Evolutionary conservation across 2,797 vertebrate species (phyloP).

Genomic region (Ispidina picta): DNA sequence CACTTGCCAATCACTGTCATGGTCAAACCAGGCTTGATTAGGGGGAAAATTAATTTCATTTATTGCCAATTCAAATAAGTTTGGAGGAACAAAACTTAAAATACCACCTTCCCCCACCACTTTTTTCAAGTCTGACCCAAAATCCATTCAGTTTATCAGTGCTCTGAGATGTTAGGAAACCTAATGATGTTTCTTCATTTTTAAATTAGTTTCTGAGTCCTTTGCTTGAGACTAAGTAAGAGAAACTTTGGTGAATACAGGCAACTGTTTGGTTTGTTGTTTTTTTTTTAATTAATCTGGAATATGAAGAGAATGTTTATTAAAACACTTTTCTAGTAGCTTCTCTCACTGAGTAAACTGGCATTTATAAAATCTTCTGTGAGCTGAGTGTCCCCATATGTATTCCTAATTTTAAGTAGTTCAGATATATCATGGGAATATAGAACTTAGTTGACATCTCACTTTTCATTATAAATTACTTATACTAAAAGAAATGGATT

Average conservation of each 20-base stretch:
- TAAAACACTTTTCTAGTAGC: not conserved
- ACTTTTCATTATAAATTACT: not conserved
- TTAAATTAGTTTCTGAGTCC: not conserved
- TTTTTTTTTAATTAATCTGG: not conserved
- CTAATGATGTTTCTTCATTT: not conserved
- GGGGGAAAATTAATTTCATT: not conserved
- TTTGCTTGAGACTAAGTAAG: not conserved
- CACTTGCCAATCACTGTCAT: accelerated
- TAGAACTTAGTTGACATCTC: not conserved
- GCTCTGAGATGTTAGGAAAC: not conserved
- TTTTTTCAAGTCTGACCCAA: not conserved
- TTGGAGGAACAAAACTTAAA: not conserved
- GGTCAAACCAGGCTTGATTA: not conserved
- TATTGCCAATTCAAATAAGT: not conserved
- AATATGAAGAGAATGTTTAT: not conserved
- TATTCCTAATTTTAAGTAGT: not conserved
- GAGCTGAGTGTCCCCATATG: not conserved
- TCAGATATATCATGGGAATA: not conserved
- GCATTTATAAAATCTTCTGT: not conserved
- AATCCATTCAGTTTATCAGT: not conserved
- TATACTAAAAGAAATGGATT: not conserved
- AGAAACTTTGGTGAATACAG: not conserved
- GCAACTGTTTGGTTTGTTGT: accelerated
- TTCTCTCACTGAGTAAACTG: not conserved
- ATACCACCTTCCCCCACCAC: not conserved